Base-by-base conservation (phyloP, 92 coral and sea anemone species). In the Virgularia gustaviana region DNA sequence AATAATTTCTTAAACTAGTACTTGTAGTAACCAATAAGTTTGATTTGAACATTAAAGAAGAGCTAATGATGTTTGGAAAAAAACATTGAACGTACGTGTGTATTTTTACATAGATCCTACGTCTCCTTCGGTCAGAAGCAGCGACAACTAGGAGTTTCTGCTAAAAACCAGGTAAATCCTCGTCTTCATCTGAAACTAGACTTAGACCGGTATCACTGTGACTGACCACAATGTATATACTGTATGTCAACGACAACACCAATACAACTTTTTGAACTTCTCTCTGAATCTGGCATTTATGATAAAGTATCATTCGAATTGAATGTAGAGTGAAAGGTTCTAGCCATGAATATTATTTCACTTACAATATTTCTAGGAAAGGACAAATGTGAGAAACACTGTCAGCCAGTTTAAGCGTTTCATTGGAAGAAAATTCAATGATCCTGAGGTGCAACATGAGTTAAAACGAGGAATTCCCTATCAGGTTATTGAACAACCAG, bases 111-210 rank as follows among this genome's bases (percentile, higher is more conserved):
- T 63, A 94, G 99, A 82, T 81, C 90, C 41, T 88, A 82, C 47
- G 99, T 94, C 6, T 94, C 99, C 31, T 86, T 94, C 35, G 99
- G 99, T 23, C 94, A 94, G 36, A 87, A 82, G 36, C 79, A 85
- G 42, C 68, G 99, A 30, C 83, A 77, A 30, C 81, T 94, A 19
- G 99, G 99, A 15, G 78, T 74, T n/a, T 86, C 90, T 57, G 99
- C 90, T 2, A 89, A 84, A 81, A 94, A 80, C 58, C 99, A 94
- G 96, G 99, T 89, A 78, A 29, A 37, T 37, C 8, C n/a, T n/a
- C n/a, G n/a, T n/a, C n/a, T n/a, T n/a, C n/a, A n/a, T n/a, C n/a
- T n/a, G n/a, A n/a, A n/a, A n/a, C n/a, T n/a, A n/a, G n/a, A n/a
- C n/a, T n/a, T n/a, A n/a, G n/a, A n/a, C n/a, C n/a, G n/a, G n/a